Evolutionary conservation across 2,797 vertebrate genomes (phyloP), one percentile per base, ranked within the genome.

Genomic region (Gorsachius magnificus): DNA sequence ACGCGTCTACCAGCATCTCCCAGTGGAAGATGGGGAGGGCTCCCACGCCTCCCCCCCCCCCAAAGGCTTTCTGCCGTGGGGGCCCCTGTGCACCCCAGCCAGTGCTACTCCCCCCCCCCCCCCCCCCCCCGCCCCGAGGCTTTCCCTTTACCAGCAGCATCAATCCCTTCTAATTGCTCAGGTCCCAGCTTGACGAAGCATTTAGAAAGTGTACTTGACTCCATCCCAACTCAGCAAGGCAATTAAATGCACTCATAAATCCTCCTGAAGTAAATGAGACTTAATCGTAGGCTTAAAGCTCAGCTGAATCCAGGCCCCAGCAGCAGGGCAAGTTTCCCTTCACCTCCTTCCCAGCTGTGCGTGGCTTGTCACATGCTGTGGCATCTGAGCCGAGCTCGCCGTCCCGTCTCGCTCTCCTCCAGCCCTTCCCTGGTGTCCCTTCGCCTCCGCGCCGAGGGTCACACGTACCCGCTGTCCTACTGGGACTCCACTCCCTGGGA

Each of bases 201-300:
- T 69, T 93, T 69, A 50, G 63, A 87, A 78, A 72, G 33, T 3
- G 0, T 26, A 7, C 60, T 95, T 76, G 86, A 87, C 81, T 94
- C 83, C 50, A 28, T 72, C 95, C 92, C 83, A 69, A 38, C 24
- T 56, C 22, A 3, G 80, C 8, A 1, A 78, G 89, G 93, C 95
- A 96, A 93, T 90, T 96, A 97, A 95, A 93, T 11, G 31, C 64
- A 4, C 92, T 95, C 92, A 9, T 92, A 89, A 96, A 96, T 94
- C 92, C 93, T 96, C 86, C 90, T 66, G 66, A 72, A 79, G 86
- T 90, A 92, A 96, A 95, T 60, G 93, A 93, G 83, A 69, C 66
- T 90, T 96, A 90, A 94, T 93, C 48, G 0, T 13, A n/a, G 75
- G 95, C 95, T 92, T 68, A 79, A 51, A 56, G 86, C 92, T 74